phyloP scores from a whole-genome alignment of 2,888 invertebrate genomes.

The Nasonovia ribisnigri region DNA sequence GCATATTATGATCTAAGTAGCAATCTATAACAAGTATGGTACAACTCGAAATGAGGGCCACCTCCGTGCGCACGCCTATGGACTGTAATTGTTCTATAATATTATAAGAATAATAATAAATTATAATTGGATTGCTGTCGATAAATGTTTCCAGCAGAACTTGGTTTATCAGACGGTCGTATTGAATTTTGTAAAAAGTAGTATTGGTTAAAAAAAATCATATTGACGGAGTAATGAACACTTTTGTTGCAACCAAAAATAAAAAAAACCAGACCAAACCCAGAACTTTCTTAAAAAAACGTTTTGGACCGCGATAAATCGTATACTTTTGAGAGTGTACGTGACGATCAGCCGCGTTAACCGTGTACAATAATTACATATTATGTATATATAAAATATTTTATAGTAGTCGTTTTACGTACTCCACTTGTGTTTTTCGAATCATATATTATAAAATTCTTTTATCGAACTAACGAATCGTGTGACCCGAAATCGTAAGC shows the following conservation, averaged over 20 bases:
- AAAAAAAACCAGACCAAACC: neutral
- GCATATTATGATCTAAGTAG: too few species aligned
- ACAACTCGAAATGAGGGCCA: too few species aligned
- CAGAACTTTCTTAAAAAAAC: neutral
- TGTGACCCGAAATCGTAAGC: neutral
- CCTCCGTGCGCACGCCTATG: too few species aligned
- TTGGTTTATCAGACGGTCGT: neutral
- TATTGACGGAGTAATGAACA: neutral
- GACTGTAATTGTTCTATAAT: neutral
- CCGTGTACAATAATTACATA: neutral
- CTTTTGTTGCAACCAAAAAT: neutral
- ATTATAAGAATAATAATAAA: neutral
- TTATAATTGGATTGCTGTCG: neutral
- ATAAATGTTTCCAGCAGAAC: neutral
- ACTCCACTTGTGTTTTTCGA: neutral
- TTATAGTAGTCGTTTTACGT: neutral
- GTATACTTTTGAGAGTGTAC: neutral
- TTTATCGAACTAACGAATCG: neutral
- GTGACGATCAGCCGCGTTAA: constrained; percentile 3
- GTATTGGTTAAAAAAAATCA: neutral
- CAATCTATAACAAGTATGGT: too few species aligned
- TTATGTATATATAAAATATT: neutral
- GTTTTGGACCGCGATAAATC: neutral
- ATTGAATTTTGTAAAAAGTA: neutral
- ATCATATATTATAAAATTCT: neutral